Conservation (phyloP, 1,140 invertebrate species). For the Brachystomella parvula region DNA sequence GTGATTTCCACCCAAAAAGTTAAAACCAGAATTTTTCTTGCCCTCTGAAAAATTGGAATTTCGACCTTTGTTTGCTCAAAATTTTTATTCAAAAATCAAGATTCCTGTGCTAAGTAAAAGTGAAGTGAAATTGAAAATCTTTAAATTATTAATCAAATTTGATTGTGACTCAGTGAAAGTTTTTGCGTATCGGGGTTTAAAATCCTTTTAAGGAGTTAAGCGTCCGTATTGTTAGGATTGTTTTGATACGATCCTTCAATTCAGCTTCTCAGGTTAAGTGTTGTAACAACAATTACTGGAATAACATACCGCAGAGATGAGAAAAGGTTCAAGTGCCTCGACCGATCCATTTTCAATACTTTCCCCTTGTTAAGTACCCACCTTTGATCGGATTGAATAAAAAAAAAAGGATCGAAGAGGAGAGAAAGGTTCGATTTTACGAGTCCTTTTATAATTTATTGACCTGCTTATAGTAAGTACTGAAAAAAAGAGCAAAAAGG, state of each 20-base stretch:
- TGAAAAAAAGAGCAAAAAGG: constrained; percentile 1
- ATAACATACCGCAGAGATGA: constrained; percentile 5
- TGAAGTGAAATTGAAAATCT: background rate
- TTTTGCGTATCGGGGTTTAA: background rate
- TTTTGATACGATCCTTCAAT: background rate
- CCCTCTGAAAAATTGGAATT: too few species aligned
- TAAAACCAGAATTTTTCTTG: too few species aligned
- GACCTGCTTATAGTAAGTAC: background rate
- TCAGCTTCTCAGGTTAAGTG: background rate
- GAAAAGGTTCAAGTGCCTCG: background rate
- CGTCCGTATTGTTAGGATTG: background rate
- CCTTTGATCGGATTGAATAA: too few species aligned
- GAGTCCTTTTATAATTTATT: background rate
- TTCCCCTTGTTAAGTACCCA: too few species aligned
- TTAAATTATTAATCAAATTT: background rate
- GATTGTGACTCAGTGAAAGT: background rate
- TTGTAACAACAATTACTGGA: background rate
- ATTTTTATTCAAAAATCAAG: background rate
- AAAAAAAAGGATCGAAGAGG: background rate
- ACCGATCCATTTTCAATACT: constrained; percentile 1
- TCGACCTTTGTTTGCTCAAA: too few species aligned
- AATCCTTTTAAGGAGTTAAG: background rate
- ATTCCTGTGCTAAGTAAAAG: background rate
- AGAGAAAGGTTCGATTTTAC: background rate
- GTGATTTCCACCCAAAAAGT: too few species aligned